phyloP scores from a whole-genome alignment of 2,113 vertebrate genomes.

The Erythrolamprus reginae region DNA sequence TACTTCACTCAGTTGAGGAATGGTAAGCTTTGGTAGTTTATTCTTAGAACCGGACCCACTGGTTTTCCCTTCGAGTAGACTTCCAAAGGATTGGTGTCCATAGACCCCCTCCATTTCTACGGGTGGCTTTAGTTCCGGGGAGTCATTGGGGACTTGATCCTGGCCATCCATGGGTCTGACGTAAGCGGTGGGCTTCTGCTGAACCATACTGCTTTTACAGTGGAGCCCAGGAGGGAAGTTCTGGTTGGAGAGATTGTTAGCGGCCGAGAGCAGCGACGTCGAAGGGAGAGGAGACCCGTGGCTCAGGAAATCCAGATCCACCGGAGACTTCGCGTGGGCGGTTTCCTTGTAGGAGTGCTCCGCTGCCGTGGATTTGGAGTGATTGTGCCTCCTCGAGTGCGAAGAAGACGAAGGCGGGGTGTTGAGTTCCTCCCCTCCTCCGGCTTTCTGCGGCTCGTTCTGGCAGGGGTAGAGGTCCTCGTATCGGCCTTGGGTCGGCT shows the following conservation, averaged over 20 bases:
- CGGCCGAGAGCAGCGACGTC: slow-evolving; percentile 81
- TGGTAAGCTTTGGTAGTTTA: slow-evolving; percentile 92
- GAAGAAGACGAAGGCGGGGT: slow-evolving; percentile 71
- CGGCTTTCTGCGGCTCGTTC: slow-evolving; percentile 79
- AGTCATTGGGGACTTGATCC: slow-evolving; percentile 86
- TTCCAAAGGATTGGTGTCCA: slow-evolving; percentile 78
- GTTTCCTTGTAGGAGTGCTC: slow-evolving; percentile 77
- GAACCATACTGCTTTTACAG: slow-evolving; percentile 80
- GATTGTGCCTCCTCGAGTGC: slow-evolving; percentile 70
- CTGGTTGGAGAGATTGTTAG: slow-evolving; percentile 75
- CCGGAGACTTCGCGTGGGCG: slow-evolving; percentile 75
- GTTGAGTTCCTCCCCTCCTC: slow-evolving; percentile 71
- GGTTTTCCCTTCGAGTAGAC: slow-evolving; percentile 78
- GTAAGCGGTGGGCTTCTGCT: slow-evolving; percentile 91
- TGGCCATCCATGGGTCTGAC: slow-evolving; percentile 94
- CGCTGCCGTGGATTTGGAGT: slow-evolving; percentile 67
- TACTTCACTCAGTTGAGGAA: slow-evolving; percentile 89
- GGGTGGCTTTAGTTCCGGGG: slow-evolving; percentile 84
- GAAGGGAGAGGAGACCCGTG: slow-evolving; percentile 84
- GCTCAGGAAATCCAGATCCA: slow-evolving; percentile 75
- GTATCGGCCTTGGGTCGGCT: slow-evolving; percentile 74
- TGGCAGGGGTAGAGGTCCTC: slow-evolving; percentile 84
- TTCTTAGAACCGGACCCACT: slow-evolving; percentile 78
- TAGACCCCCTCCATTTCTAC: slow-evolving; percentile 83
- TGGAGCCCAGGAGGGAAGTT: slow-evolving; percentile 86